Conservation (phyloP, 1,140 invertebrate species). For the Elymnias hypermnestra region DNA sequence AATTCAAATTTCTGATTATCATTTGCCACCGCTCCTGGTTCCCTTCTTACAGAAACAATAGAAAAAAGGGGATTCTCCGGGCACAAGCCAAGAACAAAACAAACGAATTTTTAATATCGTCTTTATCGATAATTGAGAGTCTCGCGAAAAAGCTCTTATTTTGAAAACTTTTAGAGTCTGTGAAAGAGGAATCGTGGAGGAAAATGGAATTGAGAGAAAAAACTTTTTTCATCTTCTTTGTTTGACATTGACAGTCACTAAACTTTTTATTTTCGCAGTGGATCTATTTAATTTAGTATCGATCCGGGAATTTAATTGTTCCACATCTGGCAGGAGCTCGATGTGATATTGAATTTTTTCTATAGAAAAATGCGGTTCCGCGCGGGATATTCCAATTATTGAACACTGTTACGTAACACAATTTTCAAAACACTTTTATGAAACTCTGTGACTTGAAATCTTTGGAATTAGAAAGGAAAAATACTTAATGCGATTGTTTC, state of each 20-base stretch:
- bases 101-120: slow-evolving; percentile 76
- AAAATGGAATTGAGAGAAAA: slow-evolving; percentile 72
- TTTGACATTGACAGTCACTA: slow-evolving; percentile 74
- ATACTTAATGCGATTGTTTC: no score
- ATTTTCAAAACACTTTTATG: slow-evolving; percentile 8
- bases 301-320: slow-evolving; percentile 59
- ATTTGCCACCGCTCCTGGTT: slow-evolving; percentile 55
- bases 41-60: slow-evolving; percentile 69
- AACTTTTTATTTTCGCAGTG: slow-evolving; percentile 69
- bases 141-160: slow-evolving; percentile 73
- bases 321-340: slow-evolving; percentile 47
- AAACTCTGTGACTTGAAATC: no score
- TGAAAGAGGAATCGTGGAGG: slow-evolving; percentile 70
- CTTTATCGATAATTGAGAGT: slow-evolving; percentile 76
- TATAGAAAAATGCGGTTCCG: slow-evolving; percentile 27
- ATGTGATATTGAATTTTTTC: slow-evolving; percentile 48
- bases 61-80: slow-evolving; percentile 64
- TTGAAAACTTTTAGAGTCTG: slow-evolving; percentile 73
- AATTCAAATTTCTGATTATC: slow-evolving; percentile 74
- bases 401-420: slow-evolving; percentile 15
- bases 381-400: slow-evolving; percentile 23
- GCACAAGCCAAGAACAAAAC: slow-evolving; percentile 71
- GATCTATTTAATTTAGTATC: slow-evolving; percentile 73
- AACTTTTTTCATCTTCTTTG: slow-evolving; percentile 76
- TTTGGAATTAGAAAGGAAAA: no score